These are phyloP conservation scores for Murina feae DNA, from an alignment of 2,113 vertebrate genomes.

Conservation along the genomic window DNA sequence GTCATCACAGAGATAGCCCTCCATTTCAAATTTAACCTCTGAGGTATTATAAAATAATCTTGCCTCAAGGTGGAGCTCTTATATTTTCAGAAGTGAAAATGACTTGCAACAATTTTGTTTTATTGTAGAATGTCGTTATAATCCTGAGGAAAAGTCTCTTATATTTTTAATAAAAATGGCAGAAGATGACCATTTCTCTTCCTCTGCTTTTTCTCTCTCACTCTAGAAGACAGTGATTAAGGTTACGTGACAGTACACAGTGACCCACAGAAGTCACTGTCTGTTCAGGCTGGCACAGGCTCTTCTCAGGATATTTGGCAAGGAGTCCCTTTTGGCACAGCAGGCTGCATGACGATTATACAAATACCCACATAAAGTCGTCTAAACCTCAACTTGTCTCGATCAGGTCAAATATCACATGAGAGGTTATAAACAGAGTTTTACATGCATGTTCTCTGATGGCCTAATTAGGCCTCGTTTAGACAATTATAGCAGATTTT, in stretches of 20 bases:
- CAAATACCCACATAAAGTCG: background rate
- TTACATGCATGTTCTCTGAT: conserved; percentile 26
- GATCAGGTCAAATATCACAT: background rate
- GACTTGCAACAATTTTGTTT: background rate
- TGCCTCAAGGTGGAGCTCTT: conserved; percentile 80
- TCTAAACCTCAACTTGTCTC: conserved; percentile 48
- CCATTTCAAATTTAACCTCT: background rate
- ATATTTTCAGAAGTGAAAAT: conserved; percentile 59
- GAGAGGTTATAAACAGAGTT: conserved; percentile 33
- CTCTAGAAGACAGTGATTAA: conserved; percentile 8
- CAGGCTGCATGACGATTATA: conserved; percentile 15
- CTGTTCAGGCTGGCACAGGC: background rate
- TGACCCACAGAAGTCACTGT: background rate
- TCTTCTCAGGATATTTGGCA: background rate
- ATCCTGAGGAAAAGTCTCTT: conserved; percentile 17
- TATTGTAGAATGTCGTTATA: conserved; percentile 17
- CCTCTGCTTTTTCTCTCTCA: background rate
- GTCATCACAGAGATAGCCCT: background rate
- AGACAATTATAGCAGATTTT: conserved; percentile 59
- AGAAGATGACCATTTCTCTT: background rate
- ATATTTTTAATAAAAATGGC: conserved; percentile 43
- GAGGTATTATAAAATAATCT: background rate
- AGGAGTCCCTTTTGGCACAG: conserved; percentile 12
- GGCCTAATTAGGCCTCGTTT: conserved; percentile 51
- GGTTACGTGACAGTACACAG: background rate